phyloP scores from a whole-genome alignment of 1,140 invertebrate genomes.

The Pteromalus puparum region DNA sequence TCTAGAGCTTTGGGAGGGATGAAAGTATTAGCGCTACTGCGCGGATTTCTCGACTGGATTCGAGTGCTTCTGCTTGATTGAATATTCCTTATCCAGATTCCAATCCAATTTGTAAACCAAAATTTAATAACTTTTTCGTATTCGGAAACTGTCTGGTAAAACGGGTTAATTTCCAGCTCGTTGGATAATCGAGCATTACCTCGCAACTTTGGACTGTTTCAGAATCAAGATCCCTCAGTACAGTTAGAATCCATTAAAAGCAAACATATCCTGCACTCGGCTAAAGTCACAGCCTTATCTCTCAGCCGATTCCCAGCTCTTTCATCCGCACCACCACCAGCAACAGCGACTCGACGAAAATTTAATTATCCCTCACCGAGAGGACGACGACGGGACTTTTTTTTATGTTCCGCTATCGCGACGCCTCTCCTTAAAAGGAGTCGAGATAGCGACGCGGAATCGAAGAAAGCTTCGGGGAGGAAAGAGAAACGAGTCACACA shows the following conservation, averaged over 20 bases:
- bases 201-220: too few species aligned
- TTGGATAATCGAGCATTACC: too few species aligned
- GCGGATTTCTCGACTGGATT: not conserved
- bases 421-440: not conserved
- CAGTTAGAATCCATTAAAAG: too few species aligned
- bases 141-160: too few species aligned
- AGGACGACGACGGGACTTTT: not conserved
- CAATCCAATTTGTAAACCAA: too few species aligned
- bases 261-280: too few species aligned
- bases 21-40: not conserved
- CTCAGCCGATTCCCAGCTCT: not conserved
- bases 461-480: not conserved
- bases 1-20: not conserved
- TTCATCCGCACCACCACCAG: not conserved
- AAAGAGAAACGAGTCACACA: not conserved
- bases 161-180: too few species aligned
- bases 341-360: not conserved
- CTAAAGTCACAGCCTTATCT: not conserved
- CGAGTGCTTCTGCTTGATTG: not conserved
- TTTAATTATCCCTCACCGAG: not conserved
- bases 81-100: not conserved
- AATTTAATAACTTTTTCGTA: too few species aligned
- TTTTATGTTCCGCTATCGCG: not conserved
- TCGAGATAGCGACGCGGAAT: not conserved
- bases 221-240: too few species aligned